Evolutionary conservation across 2,797 vertebrate genomes (phyloP), one percentile per base, ranked within the genome.

Genomic region (Philypnodon macrostomus): DNA sequence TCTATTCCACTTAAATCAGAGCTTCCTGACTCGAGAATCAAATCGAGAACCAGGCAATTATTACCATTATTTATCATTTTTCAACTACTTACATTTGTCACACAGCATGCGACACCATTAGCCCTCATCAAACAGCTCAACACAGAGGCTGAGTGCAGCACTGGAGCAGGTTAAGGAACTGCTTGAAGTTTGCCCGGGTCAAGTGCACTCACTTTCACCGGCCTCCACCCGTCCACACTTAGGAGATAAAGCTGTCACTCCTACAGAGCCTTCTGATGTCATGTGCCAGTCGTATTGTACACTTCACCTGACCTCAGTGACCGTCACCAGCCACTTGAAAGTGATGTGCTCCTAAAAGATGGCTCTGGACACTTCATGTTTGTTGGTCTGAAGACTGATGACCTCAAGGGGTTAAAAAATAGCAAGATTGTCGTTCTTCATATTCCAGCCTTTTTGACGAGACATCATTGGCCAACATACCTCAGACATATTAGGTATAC

Each of bases 361-460:
- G n/a, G n/a, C 19, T 53, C 71, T 69, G 36, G 46, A 47, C 57
- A 52, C 46, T 50, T 58, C 48, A 70, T 39, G 44, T 47, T 37
- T 23, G 36, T 48, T 37, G 9, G 12, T 35, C 44, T 16, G 40
- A 63, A 53, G 65, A 55, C 39, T 30, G 66, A 73, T 67, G 65
- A 76, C 50, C 65, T 53, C 36, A 37, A 0, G 0, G 42, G 32
- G 26, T 2, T 0, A 0, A 41, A 47, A 11, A 51, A 37, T 2
- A 4, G 47, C 55, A 57, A 67, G 70, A 57, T 72, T n/a, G n/a
- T n/a, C n/a, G n/a, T n/a, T 69, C 67, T 11, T 71, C 11, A 16
- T 53, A 79, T 84, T 81, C 75, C 72, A 60, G 32, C 73, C 11
- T n/a, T 27, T 56, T 41, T 57, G 39, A 53, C 76, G 74, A 68